phyloP scores from a whole-genome alignment of 2,888 invertebrate species.

The Galeopsomyia nigrocyanea region DNA sequence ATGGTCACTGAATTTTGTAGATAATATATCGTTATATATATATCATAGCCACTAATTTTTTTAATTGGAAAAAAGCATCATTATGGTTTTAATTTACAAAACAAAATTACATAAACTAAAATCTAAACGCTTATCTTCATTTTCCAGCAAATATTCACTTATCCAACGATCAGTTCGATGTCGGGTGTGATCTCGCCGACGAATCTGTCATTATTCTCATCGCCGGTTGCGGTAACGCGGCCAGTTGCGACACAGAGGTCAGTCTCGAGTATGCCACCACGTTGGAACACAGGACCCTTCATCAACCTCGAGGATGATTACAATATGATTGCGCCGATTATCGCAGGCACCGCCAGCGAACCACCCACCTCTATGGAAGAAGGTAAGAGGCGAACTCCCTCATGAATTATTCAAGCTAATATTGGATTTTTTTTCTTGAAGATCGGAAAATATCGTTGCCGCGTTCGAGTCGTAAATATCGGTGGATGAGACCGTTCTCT shows the following conservation, averaged over 20 bases:
- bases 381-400: conserved; percentile 54
- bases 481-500: conserved; percentile 25
- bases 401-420: conserved; percentile 46
- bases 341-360: conserved; percentile 71
- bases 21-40: too few relatives aligned
- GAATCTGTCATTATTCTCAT: conserved; percentile 87
- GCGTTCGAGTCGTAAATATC: conserved; percentile 36
- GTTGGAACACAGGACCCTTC: conserved; percentile 91
- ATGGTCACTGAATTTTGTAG: too few relatives aligned
- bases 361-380: conserved; percentile 66
- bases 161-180: conserved; percentile 88
- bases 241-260: conserved; percentile 79
- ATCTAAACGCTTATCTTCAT: too few relatives aligned
- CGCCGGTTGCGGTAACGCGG: conserved; percentile 75
- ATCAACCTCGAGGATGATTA: conserved; percentile 94
- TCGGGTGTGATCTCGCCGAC: conserved; percentile 91
- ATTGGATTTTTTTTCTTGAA: conserved; percentile 42
- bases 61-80: too few relatives aligned
- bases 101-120: too few relatives aligned
- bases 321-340: conserved; percentile 87
- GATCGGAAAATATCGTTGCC: conserved; percentile 38
- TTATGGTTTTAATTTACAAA: not conserved
- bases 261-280: conserved; percentile 69
- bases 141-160: conserved; percentile 87
- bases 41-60: too few relatives aligned